Conservation (phyloP, 1,140 invertebrate genomes). For the Drosophila equinoxialis region DNA sequence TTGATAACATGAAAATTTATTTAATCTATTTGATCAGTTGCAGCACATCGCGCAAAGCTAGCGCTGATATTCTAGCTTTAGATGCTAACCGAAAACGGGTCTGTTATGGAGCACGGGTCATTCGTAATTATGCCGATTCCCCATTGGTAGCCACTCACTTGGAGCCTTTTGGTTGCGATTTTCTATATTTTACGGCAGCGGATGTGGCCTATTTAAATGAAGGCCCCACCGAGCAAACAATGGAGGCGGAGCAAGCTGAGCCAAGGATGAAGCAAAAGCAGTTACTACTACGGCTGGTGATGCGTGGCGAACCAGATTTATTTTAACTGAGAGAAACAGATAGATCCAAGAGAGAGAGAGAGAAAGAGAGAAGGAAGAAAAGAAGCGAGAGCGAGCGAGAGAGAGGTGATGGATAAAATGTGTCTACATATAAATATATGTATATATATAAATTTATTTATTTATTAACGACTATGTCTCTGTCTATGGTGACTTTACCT, state of each 20-base stretch:
- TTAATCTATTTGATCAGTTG: neutral
- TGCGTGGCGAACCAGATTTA: conserved; percentile 9
- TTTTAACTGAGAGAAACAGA: neutral
- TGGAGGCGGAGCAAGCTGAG: neutral
- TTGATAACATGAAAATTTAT: neutral
- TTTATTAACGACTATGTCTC: conserved; percentile 16
- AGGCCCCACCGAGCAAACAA: neutral
- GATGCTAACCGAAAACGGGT: neutral
- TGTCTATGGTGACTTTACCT: neutral
- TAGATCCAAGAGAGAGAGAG: neutral
- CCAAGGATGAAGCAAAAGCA: neutral
- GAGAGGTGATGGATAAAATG: neutral
- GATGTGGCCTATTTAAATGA: conserved; percentile 19
- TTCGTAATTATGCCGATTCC: neutral
- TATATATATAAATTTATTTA: conserved; percentile 5
- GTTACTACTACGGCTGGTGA: neutral
- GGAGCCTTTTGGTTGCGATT: conserved; percentile 12
- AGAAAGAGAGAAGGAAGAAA: neutral
- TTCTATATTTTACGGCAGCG: neutral
- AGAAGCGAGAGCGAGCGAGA: too few species aligned
- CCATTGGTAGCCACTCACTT: conserved; percentile 8
- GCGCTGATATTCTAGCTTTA: neutral
- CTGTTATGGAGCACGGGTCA: neutral
- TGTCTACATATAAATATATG: neutral
- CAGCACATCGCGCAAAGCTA: neutral